Percentiles rank a stretch among this genome's conserved stretches.
Evolutionary conservation across 2,797 vertebrate species (phyloP).

Genomic region (Sebastes paucispinis): DNA sequence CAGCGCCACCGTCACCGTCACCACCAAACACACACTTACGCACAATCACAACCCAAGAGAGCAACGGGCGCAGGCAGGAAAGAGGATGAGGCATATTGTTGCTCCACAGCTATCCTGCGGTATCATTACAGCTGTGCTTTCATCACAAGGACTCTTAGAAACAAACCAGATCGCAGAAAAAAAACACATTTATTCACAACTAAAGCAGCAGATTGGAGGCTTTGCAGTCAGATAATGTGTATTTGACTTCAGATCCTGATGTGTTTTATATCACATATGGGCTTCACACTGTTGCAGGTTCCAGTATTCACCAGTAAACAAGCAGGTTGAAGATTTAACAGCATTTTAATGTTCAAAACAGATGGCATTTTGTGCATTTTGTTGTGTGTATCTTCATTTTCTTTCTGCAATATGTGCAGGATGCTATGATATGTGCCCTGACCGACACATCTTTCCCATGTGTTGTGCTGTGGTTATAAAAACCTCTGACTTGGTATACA

Average conservation of each 20-base stretch:
- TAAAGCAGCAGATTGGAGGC: conserved; percentile 27
- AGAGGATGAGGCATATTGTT: conserved; percentile 44
- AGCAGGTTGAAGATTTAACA: background rate
- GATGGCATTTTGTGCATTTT: conserved; percentile 26
- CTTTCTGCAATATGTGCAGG: background rate
- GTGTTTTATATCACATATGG: background rate
- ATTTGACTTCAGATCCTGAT: conserved; percentile 24
- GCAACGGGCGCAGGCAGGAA: conserved; percentile 22
- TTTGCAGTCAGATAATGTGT: conserved; percentile 9
- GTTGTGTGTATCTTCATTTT: background rate
- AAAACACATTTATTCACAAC: conserved; percentile 10
- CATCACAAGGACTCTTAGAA: conserved; percentile 39
- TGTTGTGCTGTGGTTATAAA: conserved; percentile 10
- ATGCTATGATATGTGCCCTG: background rate
- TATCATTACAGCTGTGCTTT: conserved; percentile 16
- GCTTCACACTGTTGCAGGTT: conserved; percentile 12
- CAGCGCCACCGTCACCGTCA: conserved; percentile 7
- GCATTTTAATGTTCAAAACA: conserved; percentile 9
- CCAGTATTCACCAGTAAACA: background rate
- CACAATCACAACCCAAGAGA: conserved; percentile 17
- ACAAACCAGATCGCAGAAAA: conserved; percentile 14
- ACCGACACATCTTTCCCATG: conserved; percentile 14
- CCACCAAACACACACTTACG: conserved; percentile 26
- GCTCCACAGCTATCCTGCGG: conserved; percentile 19
- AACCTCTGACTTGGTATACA: conserved; percentile 20